These are phyloP conservation scores for Achroia grisella DNA, from an alignment of 1,140 invertebrate genomes.

Conservation along the genomic window DNA sequence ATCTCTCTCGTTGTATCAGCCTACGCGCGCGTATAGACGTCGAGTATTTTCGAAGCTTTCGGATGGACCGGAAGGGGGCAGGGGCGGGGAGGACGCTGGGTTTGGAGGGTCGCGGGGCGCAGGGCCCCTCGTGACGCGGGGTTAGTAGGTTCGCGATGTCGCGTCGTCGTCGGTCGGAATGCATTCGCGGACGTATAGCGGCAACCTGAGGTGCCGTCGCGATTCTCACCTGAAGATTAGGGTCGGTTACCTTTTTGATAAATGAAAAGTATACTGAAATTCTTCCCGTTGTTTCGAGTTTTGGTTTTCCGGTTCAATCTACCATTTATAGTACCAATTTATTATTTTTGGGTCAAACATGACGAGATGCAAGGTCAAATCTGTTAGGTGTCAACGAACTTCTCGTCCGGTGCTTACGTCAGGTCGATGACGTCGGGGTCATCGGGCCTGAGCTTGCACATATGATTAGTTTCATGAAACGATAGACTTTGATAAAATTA, in stretches of 20 bases:
- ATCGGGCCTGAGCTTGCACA: constrained; percentile 25
- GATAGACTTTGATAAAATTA: background rate
- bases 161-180: constrained; percentile 68
- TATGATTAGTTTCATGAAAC: background rate
- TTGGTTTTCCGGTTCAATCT: constrained; percentile 9
- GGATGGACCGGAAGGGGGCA: constrained; percentile 63
- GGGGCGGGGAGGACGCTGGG: constrained; percentile 50
- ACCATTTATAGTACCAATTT: constrained; percentile 4
- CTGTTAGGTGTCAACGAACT: constrained; percentile 66
- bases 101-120: constrained; percentile 64
- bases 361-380: constrained; percentile 62
- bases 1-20: constrained; percentile 23
- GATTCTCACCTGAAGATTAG: constrained; percentile 46
- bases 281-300: constrained; percentile 10
- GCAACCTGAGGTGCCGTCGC: constrained; percentile 65
- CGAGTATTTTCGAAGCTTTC: constrained; percentile 68
- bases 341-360: constrained; percentile 54
- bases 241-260: constrained; percentile 49
- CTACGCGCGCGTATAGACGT: constrained; percentile 51
- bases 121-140: constrained; percentile 62
- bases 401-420: constrained; percentile 52
- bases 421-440: constrained; percentile 66
- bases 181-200: constrained; percentile 69
- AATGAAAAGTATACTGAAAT: constrained; percentile 20
- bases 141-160: constrained; percentile 70